phyloP scores from a whole-genome alignment of 2,113 vertebrate genomes.

The Willisornis vidua region DNA sequence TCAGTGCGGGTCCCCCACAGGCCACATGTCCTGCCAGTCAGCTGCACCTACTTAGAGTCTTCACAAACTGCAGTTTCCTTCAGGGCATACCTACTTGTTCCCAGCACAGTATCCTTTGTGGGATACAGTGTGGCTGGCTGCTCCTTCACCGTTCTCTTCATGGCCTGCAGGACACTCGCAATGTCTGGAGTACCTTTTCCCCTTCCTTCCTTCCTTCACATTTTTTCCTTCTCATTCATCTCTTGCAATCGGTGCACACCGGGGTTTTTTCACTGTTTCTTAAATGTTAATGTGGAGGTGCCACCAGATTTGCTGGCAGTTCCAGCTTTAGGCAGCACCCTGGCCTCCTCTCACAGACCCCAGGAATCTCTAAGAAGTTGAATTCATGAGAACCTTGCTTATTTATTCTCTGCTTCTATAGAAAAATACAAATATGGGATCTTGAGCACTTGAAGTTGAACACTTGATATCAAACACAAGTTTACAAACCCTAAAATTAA shows the following conservation, averaged over 20 bases:
- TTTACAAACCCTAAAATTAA: background rate
- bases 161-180: background rate
- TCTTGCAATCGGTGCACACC: rapidly evolving
- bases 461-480: background rate
- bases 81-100: rapidly evolving
- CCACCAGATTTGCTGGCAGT: background rate
- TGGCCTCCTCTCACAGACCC: background rate
- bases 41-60: background rate
- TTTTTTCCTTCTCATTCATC: rapidly evolving
- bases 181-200: background rate
- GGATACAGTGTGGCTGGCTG: background rate
- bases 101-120: rapidly evolving
- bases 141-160: rapidly evolving
- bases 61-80: background rate
- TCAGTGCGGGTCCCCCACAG: rapidly evolving
- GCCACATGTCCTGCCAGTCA: background rate
- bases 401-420: background rate
- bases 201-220: rapidly evolving
- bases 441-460: background rate
- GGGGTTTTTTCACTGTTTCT: background rate
- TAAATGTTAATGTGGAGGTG: background rate
- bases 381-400: background rate
- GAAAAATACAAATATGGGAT: background rate
- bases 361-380: background rate
- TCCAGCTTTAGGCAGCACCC: background rate